phyloP scores from a whole-genome alignment of 2,113 vertebrate genomes.

The Antechinus stuartii region DNA sequence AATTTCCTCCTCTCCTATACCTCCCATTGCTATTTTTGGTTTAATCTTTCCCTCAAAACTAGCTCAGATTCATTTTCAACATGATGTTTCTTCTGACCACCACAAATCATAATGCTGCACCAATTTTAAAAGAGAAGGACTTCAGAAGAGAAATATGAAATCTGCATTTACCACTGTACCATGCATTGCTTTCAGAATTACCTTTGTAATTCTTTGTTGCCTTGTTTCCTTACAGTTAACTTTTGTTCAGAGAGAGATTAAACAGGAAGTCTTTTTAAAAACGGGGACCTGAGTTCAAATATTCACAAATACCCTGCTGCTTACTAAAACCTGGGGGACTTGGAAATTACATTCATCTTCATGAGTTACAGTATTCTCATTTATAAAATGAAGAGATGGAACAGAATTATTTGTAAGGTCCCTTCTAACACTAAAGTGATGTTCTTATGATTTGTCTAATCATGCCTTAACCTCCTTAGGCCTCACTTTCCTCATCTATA shows the following conservation, averaged over 20 bases:
- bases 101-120: not conserved
- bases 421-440: not conserved
- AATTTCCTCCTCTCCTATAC: not conserved
- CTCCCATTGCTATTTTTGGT: not conserved
- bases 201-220: constrained; percentile 19
- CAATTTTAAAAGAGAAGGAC: not conserved
- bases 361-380: not conserved
- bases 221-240: constrained; percentile 48
- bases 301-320: not conserved
- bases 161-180: not conserved
- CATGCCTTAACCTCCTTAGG: not conserved
- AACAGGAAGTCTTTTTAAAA: constrained; percentile 19
- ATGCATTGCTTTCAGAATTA: not conserved
- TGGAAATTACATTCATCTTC: not conserved
- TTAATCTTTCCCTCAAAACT: not conserved
- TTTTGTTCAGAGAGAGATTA: constrained; percentile 56
- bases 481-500: not conserved
- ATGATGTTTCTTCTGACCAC: not conserved
- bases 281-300: not conserved
- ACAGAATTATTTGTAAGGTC: not conserved
- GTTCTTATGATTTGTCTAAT: not conserved
- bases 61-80: not conserved
- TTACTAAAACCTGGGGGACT: not conserved
- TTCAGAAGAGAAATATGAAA: not conserved
- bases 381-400: not conserved